Percentiles rank a stretch among this genome's conserved stretches.
Conservation (phyloP, 2,888 invertebrate genomes). For the Cylloceria caligata region DNA sequence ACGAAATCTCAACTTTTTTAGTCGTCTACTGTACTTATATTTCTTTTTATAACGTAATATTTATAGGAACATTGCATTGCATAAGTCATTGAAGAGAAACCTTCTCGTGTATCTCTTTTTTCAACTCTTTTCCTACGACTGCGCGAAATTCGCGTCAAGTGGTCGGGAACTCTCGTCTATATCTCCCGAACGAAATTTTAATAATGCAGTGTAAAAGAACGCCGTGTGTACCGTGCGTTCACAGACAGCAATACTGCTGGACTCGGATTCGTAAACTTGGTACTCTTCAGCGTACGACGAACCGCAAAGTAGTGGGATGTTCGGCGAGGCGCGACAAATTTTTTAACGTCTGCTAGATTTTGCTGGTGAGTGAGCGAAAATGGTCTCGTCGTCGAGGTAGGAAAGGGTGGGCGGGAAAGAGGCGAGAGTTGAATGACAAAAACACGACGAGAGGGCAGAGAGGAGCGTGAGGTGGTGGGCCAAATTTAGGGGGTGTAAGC, state of each 20-base stretch:
- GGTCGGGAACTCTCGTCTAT: slow-evolving; percentile 33
- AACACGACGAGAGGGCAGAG: slow-evolving; percentile 49
- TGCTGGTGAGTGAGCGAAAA: slow-evolving; percentile 50
- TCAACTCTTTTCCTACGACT: slow-evolving; percentile 14
- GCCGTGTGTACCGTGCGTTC: slow-evolving; percentile 29
- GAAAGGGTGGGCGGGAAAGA: slow-evolving; percentile 51
- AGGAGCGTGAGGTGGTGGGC: slow-evolving; percentile 38
- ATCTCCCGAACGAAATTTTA: slow-evolving; percentile 27
- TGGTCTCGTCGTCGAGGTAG: slow-evolving; percentile 40
- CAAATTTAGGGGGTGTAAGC: slow-evolving; percentile 68
- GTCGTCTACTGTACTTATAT: too few relatives aligned
- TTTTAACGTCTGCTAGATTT: slow-evolving; percentile 64
- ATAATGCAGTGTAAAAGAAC: slow-evolving; percentile 9
- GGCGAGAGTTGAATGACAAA: slow-evolving; percentile 59
- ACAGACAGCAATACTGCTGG: slow-evolving; percentile 44
- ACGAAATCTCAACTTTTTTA: too few relatives aligned
- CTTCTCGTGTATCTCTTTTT: slow-evolving; percentile 22
- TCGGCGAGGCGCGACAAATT: slow-evolving; percentile 65
- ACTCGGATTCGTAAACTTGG: slow-evolving; percentile 44
- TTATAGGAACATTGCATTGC: neutral
- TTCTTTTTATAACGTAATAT: neutral
- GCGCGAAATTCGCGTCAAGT: slow-evolving; percentile 45
- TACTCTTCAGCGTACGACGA: slow-evolving; percentile 60
- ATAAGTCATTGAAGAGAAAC: slow-evolving; percentile 7
- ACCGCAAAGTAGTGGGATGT: slow-evolving; percentile 61